These are phyloP conservation scores for Euspilapteryx auroguttella DNA, from an alignment of 2,888 invertebrate species.

Conservation along the genomic window DNA sequence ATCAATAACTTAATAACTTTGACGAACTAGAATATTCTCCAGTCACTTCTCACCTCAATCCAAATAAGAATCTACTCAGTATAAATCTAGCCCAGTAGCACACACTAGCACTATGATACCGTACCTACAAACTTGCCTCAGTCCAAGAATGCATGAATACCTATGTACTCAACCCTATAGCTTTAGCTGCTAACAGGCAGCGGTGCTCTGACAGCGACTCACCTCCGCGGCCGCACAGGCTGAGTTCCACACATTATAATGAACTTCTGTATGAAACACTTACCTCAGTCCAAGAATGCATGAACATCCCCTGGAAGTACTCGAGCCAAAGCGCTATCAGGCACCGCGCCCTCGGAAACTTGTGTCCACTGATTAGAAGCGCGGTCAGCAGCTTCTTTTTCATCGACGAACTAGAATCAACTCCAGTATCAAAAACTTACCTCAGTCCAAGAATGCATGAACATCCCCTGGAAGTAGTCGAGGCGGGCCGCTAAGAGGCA, in stretches of 20 bases:
- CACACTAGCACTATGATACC: too few species aligned
- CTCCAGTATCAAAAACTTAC: slow-evolving; percentile 49
- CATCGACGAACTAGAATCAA: too few species aligned
- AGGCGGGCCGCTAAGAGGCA: slow-evolving; percentile 78
- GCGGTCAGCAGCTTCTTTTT: too few species aligned
- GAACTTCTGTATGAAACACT: too few species aligned
- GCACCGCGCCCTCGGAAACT: slow-evolving; percentile 75
- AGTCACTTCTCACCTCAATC: too few species aligned
- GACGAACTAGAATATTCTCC: too few species aligned
- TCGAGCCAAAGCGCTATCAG: slow-evolving; percentile 80
- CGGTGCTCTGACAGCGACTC: slow-evolving; percentile 68
- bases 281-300: slow-evolving; percentile 77
- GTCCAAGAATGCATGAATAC: slow-evolving; percentile 83
- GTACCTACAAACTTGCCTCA: slow-evolving; percentile 61
- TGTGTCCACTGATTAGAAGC: too few species aligned
- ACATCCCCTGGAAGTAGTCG: slow-evolving; percentile 88
- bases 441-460: slow-evolving; percentile 77
- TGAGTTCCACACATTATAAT: slow-evolving; percentile 69
- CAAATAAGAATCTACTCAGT: too few species aligned
- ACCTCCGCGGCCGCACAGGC: slow-evolving; percentile 55
- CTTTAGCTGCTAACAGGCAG: slow-evolving; percentile 77
- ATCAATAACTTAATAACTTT: too few species aligned
- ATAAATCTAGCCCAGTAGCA: too few species aligned
- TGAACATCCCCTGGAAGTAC: slow-evolving; percentile 84
- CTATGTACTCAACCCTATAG: slow-evolving; percentile 88